Base-by-base conservation (phyloP, 1,140 invertebrate species). In the Lasioglossum baleicum region DNA sequence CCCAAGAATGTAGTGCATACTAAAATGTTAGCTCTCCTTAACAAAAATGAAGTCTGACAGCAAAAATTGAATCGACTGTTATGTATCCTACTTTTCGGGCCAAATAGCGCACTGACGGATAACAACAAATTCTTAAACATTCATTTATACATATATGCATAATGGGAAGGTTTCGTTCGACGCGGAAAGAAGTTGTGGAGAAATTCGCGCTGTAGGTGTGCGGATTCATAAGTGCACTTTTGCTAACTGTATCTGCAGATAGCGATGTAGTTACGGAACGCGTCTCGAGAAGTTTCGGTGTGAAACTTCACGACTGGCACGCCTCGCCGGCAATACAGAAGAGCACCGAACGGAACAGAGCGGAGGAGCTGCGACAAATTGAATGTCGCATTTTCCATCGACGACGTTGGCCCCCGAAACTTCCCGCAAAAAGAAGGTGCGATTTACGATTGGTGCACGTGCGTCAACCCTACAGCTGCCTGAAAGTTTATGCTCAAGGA, bases 381-480 rank as follows among this genome's bases (percentile, higher is more conserved):
- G 87, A 88, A 87, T 84, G 82, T 72, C 80, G 75, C 80, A 72
- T 88, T 87, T 80, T 82, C 77, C 61, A 73, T 60, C 44, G 56
- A 48, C 56, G 68, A 61, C 60, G 63, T 73, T 63, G 70, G 22
- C 61, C 68, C 68, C 73, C 65, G 53, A 82, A 85, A 87, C 56
- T 87, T 85, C 13, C 48, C 15, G 51, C 51, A 53, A 4, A 51
- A 69, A 80, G 51, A 70, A 82, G 72, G 78, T 79, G 75, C 81
- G 85, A 85, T 83, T 85, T 88, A 84, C 75, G 86, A 80, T 85
- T 88, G 84, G 68, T 40, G 74, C 86, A 87, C 86, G 83, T 85
- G 86, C 82, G 83, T 81, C 75, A 78, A 61, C 61, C 26, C 17
- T 75, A 56, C 83, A 81, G 74, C 75, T 74, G 74, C 51, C 64